Conservation (phyloP, 2,888 invertebrate genomes). For the Papilio elwesi region DNA sequence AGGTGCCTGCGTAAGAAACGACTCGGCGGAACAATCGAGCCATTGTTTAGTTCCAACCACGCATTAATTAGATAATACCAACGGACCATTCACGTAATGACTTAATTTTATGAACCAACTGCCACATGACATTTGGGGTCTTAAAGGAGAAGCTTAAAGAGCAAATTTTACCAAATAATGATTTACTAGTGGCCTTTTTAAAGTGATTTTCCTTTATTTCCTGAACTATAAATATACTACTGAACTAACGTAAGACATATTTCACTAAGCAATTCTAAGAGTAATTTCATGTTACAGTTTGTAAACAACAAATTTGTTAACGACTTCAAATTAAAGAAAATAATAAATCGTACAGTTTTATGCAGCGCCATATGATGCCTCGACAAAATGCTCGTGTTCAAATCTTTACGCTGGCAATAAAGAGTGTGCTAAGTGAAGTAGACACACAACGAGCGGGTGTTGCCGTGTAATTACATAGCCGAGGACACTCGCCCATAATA, state of each 20-base stretch:
- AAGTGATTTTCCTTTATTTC: no score
- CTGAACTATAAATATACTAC: no score
- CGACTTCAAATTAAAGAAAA: slow-evolving; percentile 22
- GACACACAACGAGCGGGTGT: slow-evolving; percentile 2
- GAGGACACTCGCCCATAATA: slow-evolving; percentile 12
- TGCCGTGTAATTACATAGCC: slow-evolving; percentile 18
- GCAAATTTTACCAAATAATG: no score
- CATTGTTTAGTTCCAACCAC: slow-evolving; percentile 63
- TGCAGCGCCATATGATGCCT: slow-evolving; percentile 37
- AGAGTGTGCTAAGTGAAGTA: slow-evolving; percentile 20
- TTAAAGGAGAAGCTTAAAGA: slow-evolving; percentile 39
- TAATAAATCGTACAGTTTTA: slow-evolving; percentile 29
- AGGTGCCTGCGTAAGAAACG: slow-evolving; percentile 47
- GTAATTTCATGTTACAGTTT: not conserved
- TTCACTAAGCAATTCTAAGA: not conserved
- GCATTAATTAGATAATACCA: slow-evolving; percentile 66
- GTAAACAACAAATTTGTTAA: not conserved
- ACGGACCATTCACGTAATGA: slow-evolving; percentile 62
- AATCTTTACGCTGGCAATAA: slow-evolving; percentile 25
- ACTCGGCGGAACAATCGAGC: slow-evolving; percentile 59
- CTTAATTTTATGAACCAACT: slow-evolving; percentile 58
- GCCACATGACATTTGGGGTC: slow-evolving; percentile 47
- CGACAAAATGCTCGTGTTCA: slow-evolving; percentile 13
- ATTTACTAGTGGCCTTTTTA: no score
- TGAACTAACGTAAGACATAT: not conserved